Percentiles rank a stretch among this genome's conserved stretches.
Evolutionary conservation across 1,140 invertebrate species (phyloP).

Genomic region (Chionoecetes opilio): DNA sequence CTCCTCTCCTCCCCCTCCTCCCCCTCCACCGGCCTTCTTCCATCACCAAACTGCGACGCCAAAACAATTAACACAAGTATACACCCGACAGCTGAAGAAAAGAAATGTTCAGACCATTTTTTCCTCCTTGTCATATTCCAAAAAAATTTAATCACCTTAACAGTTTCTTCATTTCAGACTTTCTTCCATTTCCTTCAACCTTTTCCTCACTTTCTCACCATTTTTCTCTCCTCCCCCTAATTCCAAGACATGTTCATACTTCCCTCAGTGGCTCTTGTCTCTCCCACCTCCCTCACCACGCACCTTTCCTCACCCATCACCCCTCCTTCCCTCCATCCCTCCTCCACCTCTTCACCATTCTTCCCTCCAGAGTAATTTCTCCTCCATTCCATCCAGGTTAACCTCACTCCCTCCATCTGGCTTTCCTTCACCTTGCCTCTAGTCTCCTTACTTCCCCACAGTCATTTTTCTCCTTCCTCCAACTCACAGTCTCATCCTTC

Average conservation of each 20-base stretch:
- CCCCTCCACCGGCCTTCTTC: background rate
- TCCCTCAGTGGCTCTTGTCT: background rate
- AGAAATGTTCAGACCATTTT: background rate
- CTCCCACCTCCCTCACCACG: background rate
- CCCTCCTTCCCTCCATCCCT: background rate
- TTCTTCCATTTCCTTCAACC: background rate
- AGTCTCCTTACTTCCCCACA: background rate
- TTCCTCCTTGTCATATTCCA: background rate
- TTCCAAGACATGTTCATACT: background rate
- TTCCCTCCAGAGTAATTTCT: background rate
- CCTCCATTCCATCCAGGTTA: constrained; percentile 8
- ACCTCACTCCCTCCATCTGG: constrained; percentile 22
- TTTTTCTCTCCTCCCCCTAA: background rate
- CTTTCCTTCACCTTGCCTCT: constrained; percentile 1
- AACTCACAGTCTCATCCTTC: background rate
- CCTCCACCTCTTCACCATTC: background rate
- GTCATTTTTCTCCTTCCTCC: background rate
- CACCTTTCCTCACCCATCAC: constrained; percentile 16
- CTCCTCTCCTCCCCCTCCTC: background rate
- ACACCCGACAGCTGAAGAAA: background rate
- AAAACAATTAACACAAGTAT: background rate
- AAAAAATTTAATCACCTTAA: background rate
- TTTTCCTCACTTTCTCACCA: background rate
- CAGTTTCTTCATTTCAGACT: background rate
- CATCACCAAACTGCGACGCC: background rate